phyloP scores from a whole-genome alignment of 2,888 invertebrate species.

The Lasiommata megera region DNA sequence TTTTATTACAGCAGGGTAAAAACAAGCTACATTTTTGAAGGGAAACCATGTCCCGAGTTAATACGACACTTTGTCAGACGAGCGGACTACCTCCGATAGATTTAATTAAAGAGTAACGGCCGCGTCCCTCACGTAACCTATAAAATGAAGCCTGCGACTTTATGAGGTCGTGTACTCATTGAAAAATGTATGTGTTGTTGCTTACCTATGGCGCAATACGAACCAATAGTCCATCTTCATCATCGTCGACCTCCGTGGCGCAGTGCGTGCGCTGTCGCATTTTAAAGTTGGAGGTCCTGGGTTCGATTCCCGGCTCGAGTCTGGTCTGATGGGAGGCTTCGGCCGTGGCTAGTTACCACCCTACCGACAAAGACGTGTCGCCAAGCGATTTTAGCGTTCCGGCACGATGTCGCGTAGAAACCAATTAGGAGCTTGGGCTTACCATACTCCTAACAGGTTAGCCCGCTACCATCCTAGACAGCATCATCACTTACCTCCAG shows the following conservation, averaged over 20 bases:
- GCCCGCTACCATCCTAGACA: no score
- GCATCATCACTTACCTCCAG: no score
- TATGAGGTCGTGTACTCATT: constrained; percentile 39
- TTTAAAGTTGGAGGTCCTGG: no score
- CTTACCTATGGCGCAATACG: background rate
- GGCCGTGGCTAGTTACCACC: no score
- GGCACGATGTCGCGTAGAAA: no score
- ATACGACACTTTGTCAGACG: background rate
- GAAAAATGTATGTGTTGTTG: constrained; percentile 35
- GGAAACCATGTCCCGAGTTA: background rate
- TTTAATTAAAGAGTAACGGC: constrained; percentile 35
- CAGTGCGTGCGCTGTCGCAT: no score
- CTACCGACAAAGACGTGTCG: no score
- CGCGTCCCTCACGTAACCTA: constrained; percentile 39
- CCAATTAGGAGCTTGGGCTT: no score
- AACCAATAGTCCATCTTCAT: background rate
- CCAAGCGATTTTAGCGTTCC: no score
- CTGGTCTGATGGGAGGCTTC: no score
- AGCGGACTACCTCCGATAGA: constrained; percentile 12
- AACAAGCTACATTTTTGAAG: background rate
- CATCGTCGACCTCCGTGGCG: background rate
- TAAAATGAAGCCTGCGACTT: constrained; percentile 35
- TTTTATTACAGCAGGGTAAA: background rate
- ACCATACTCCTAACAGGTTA: no score
- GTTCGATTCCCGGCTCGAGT: no score